Conservation (phyloP, 2,888 invertebrate species). For the Sarcophaga caerulescens region DNA sequence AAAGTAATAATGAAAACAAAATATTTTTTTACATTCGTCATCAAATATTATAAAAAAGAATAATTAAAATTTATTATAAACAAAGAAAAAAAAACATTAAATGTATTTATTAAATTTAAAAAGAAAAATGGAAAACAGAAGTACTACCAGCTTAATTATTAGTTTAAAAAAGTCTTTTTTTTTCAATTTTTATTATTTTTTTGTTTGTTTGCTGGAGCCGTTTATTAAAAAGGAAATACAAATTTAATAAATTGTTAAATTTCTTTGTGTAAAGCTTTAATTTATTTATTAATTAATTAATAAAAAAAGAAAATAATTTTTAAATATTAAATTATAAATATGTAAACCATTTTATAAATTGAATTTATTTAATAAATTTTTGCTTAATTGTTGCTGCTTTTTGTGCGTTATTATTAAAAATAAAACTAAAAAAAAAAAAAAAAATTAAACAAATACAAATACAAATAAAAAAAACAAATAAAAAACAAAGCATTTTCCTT, state of each 20-base stretch:
- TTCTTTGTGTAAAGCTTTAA: neutral
- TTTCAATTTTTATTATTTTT: neutral
- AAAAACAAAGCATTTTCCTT: constrained; percentile 63
- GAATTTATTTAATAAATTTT: constrained; percentile 62
- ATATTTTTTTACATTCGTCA: neutral
- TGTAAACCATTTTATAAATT: constrained; percentile 47
- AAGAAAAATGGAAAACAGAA: neutral
- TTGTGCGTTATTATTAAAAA: constrained; percentile 75
- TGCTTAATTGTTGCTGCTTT: constrained; percentile 81
- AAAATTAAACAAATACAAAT: constrained; percentile 49
- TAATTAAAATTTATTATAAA: neutral
- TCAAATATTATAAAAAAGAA: neutral
- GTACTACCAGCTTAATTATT: neutral
- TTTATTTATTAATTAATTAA: constrained; percentile 25
- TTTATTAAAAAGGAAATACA: neutral
- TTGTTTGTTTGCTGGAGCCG: neutral
- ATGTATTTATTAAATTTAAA: constrained; percentile 24
- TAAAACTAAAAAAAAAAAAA: constrained; percentile 55
- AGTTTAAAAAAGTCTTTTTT: neutral
- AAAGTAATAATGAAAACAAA: neutral
- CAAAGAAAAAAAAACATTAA: neutral
- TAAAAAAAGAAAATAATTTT: constrained; percentile 26
- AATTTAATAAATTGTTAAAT: neutral
- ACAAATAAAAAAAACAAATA: constrained; percentile 48
- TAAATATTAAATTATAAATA: constrained; percentile 30